These are phyloP conservation scores for Penaeus vannamei DNA, from an alignment of 1,140 invertebrate species.

Conservation along the genomic window DNA sequence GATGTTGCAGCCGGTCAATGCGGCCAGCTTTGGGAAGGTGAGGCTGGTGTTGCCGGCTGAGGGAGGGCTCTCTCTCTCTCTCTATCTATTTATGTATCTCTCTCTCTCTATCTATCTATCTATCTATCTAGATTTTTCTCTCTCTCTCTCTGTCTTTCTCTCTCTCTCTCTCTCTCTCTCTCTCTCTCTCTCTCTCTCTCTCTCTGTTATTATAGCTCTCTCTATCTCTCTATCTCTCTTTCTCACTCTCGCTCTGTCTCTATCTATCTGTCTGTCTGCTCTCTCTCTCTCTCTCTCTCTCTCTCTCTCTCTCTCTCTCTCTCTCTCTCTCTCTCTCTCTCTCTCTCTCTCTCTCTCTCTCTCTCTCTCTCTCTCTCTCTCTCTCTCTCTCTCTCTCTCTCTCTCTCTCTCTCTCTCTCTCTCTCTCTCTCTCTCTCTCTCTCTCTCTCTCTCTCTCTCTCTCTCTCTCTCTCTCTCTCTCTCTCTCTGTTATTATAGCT, in stretches of 20 bases:
- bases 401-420: neutral
- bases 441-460: no score
- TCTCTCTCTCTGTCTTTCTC: neutral
- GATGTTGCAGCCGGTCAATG: constrained; percentile 75
- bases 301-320: no score
- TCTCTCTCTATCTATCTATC: neutral
- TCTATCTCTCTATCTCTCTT: neutral
- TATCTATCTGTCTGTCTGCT: no score
- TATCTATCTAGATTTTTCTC: neutral
- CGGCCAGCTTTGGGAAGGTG: constrained; percentile 78
- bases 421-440: no score
- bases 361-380: neutral
- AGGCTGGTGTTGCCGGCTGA: neutral
- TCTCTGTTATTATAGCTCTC: neutral
- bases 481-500: no score
- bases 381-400: neutral
- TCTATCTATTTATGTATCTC: neutral
- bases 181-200: neutral
- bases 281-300: no score
- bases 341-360: neutral
- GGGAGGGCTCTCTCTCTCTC: neutral
- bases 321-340: constrained; percentile 3
- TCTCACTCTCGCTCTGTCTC: neutral
- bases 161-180: neutral
- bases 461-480: no score